Evolutionary conservation across 2,113 vertebrate genomes (phyloP), one percentile per base, ranked within the genome.

Genomic region (Macaca fascicularis): DNA sequence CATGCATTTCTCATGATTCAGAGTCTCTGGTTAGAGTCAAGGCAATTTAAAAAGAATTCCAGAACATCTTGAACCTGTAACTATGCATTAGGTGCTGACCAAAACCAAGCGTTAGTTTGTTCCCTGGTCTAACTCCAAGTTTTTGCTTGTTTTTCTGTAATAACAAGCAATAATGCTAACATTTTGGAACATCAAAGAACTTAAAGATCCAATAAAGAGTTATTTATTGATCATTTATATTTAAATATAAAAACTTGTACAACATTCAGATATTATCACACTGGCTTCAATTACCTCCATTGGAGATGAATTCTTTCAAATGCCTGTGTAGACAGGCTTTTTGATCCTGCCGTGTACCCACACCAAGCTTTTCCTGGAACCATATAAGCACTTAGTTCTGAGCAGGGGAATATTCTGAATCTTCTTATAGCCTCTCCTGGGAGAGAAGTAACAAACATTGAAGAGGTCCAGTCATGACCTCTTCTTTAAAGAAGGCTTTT

Each of bases 1-100:
- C 3, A 1, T 3, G 1, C 8, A 25, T 67, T 25, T 38, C 5
- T 79, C 30, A 19, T 43, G 38, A 9, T 0, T 52, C 14, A 11
- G 8, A 52, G 57, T 35, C 14, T 20, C 38, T n/a, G 1, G 7
- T 69, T 69, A 87, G 2, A 64, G 32, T 70, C 23, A 40, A 59
- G 6, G 2, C 17, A 74, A 27, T 4, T 70, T 59, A 64, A 45
- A 40, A 32, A 10, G 5, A 95, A 74, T 57, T 64, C 45, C 30
- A 55, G 32, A 74, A 13, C 25, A 40, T 40, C 30, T 74, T 75
- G 12, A 80, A 67, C 12, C 32, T 25, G 10, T 55, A 22, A 55
- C 7, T 12, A 22, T 2, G 1, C 72, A n/a, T 55, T 14, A 70
- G 16, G 6, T 32, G 23, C 3, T 19, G 64, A 59, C 19, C 69